A percentile compares a stretch with the other conserved stretches of the same genome.
phyloP scores from a whole-genome alignment of 1,140 invertebrate species.

The Limonius californicus region DNA sequence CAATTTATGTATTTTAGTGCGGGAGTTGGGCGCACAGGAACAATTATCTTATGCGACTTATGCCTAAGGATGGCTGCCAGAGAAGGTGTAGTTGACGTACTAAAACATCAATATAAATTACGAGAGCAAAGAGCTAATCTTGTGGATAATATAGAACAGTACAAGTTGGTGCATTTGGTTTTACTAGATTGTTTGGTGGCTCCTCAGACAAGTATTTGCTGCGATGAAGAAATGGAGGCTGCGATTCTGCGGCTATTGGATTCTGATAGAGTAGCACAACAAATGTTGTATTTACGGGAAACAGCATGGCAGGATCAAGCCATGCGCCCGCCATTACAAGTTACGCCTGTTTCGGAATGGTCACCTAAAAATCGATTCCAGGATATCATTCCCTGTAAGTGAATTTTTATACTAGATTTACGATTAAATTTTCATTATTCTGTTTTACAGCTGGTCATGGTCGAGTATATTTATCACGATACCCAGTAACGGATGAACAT shows the following conservation, averaged over 20 bases:
- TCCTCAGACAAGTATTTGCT: slow-evolving; percentile 31
- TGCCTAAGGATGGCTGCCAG: slow-evolving; percentile 64
- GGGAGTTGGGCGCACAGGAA: slow-evolving; percentile 81
- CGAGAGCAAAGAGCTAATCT: slow-evolving; percentile 78
- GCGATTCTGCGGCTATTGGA: slow-evolving; percentile 19
- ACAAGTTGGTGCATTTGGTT: slow-evolving; percentile 42
- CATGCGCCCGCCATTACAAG: slow-evolving; percentile 22
- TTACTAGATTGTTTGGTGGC: slow-evolving; percentile 36
- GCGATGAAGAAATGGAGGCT: slow-evolving; percentile 29
- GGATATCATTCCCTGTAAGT: slow-evolving; percentile 30
- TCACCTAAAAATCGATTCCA: slow-evolving; percentile 28
- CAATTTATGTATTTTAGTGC: slow-evolving; percentile 61
- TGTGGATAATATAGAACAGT: slow-evolving; percentile 55
- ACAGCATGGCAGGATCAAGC: slow-evolving; percentile 34
- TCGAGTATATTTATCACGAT: slow-evolving; percentile 18
- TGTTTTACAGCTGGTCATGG: not conserved
- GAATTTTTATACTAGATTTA: not conserved
- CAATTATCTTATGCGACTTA: slow-evolving; percentile 77
- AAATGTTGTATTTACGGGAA: slow-evolving; percentile 31
- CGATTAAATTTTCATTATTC: not conserved
- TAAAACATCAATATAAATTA: slow-evolving; percentile 76
- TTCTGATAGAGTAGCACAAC: slow-evolving; percentile 17
- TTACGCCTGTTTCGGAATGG: not conserved
- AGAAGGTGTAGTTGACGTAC: slow-evolving; percentile 72
- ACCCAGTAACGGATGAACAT: slow-evolving; percentile 19